A percentile compares a stretch with the other conserved stretches of the same genome.
Evolutionary conservation across 2,113 vertebrate species (phyloP).

Genomic region (Callipepla squamata): DNA sequence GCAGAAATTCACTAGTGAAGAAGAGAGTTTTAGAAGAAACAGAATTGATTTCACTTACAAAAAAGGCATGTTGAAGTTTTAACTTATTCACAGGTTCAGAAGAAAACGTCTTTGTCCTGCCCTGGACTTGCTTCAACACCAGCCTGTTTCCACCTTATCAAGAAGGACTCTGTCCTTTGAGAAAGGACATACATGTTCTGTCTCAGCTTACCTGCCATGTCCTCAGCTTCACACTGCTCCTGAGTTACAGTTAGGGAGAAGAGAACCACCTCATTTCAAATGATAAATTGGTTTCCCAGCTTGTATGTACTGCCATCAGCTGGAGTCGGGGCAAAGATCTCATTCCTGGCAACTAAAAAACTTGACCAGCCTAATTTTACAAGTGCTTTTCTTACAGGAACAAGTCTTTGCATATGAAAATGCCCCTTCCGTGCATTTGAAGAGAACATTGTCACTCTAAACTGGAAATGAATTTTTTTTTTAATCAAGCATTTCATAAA

Average conservation of each 20-base stretch:
- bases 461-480: background rate
- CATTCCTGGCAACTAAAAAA: background rate
- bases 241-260: background rate
- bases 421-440: background rate
- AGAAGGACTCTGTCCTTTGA: background rate
- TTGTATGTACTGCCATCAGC: background rate
- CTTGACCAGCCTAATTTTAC: background rate
- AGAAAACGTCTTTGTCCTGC: background rate
- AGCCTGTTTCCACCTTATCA: background rate
- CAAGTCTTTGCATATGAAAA: background rate
- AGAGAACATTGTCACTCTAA: background rate
- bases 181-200: background rate
- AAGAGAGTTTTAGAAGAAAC: background rate
- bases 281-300: background rate
- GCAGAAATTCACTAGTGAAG: background rate
- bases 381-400: background rate
- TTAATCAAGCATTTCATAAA: background rate
- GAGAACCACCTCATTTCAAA: background rate
- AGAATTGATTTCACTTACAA: background rate
- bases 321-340: background rate
- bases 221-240: background rate
- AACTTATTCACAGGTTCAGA: background rate
- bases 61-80: background rate
- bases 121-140: background rate
- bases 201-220: background rate